A percentile compares a stretch with the other conserved stretches of the same genome.
Conservation (phyloP, 2,888 invertebrate species). For the Caenorhabditis becei region DNA sequence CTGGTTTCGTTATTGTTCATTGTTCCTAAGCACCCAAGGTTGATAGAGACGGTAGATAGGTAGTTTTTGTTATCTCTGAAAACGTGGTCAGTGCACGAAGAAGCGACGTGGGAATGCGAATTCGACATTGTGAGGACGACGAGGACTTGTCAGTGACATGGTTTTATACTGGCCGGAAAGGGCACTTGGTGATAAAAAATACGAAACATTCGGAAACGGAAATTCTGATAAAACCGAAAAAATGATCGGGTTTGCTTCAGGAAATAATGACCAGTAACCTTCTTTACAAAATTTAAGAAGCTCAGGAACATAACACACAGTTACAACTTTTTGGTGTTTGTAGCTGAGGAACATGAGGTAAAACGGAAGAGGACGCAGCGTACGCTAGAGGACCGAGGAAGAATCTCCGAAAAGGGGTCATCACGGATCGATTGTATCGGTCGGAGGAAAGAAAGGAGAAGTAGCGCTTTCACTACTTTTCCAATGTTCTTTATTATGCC, state of each 20-base stretch:
- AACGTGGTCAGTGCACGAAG: slow-evolving; percentile 1
- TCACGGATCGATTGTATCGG: slow-evolving; percentile 60
- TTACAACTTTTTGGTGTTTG: background rate
- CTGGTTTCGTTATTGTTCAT: slow-evolving; percentile 58
- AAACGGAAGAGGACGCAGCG: slow-evolving; percentile 11
- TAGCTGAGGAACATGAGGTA: background rate
- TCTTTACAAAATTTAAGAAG: background rate
- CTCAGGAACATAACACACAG: slow-evolving; percentile 25
- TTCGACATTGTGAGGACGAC: slow-evolving; percentile 15
- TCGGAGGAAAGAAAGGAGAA: slow-evolving; percentile 22
- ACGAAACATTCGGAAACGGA: slow-evolving; percentile 41
- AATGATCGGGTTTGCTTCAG: slow-evolving; percentile 34
- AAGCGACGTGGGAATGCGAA: background rate
- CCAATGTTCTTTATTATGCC: slow-evolving; percentile 30
- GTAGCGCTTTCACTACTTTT: slow-evolving; percentile 26
- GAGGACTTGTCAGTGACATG: slow-evolving; percentile 38
- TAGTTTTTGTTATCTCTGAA: slow-evolving; percentile 15
- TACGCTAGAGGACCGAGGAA: slow-evolving; percentile 18
- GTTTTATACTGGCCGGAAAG: slow-evolving; percentile 43
- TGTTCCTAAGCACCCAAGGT: background rate
- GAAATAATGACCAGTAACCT: slow-evolving; percentile 15
- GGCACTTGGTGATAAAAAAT: slow-evolving; percentile 46
- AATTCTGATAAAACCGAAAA: slow-evolving; percentile 37
- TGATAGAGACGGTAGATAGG: too few relatives aligned
- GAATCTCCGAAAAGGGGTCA: slow-evolving; percentile 49